Percentiles rank a stretch among this genome's conserved stretches.
These are phyloP conservation scores for Corynorhinus townsendii DNA, from an alignment of 2,113 vertebrate genomes.

Conservation along the genomic window DNA sequence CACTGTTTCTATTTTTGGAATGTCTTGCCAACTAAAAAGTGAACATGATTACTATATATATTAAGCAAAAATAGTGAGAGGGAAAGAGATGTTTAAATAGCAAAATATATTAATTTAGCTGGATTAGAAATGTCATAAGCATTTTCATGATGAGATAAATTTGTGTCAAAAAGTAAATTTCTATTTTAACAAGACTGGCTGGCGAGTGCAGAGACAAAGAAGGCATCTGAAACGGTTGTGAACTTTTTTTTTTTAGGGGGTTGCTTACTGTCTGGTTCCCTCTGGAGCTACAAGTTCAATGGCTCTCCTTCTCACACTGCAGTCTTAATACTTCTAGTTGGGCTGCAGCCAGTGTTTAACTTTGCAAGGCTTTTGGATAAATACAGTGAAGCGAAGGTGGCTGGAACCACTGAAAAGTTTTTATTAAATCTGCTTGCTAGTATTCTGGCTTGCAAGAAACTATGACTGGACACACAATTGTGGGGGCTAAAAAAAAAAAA, in stretches of 20 bases:
- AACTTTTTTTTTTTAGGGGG: background rate
- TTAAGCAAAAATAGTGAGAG: slow-evolving; percentile 37
- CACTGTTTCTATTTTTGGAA: slow-evolving; percentile 68
- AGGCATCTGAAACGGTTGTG: background rate
- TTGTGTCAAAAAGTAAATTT: background rate
- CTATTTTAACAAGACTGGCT: background rate
- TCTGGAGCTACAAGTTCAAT: background rate
- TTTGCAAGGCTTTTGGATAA: slow-evolving; percentile 9
- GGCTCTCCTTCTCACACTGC: background rate
- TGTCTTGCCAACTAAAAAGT: slow-evolving; percentile 63
- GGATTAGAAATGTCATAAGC: background rate
- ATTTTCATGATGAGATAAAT: background rate
- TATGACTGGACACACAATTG: background rate
- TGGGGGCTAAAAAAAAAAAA: background rate
- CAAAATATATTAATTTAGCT: slow-evolving; percentile 40
- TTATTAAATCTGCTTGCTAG: background rate
- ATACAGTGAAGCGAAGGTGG: background rate
- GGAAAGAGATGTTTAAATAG: slow-evolving; percentile 28
- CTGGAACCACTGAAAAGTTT: background rate
- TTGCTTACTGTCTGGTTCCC: background rate
- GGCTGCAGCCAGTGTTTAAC: background rate
- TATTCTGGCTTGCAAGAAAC: background rate
- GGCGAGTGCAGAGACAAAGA: background rate
- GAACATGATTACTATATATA: slow-evolving; percentile 50
- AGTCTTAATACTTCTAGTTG: background rate